Evolutionary conservation across 2,888 invertebrate species (phyloP).

Genomic region (Platycheirus rosarum): DNA sequence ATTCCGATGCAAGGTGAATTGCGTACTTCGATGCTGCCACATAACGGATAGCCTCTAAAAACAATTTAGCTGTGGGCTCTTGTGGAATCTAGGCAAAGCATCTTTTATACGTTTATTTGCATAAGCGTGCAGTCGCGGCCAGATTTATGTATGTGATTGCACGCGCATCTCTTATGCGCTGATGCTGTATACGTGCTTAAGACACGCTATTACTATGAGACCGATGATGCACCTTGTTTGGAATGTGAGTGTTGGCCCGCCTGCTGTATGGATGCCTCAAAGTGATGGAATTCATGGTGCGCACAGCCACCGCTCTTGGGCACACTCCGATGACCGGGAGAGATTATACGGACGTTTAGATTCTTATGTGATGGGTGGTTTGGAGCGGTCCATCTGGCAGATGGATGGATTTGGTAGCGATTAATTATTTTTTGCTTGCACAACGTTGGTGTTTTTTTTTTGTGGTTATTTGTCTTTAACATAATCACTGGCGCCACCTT

Average conservation of each 20-base stretch:
- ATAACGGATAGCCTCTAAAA: conserved; percentile 64
- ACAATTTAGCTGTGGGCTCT: conserved; percentile 57
- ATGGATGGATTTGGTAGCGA: conserved; percentile 32
- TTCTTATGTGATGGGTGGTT: conserved; percentile 31
- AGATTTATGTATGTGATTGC: conserved; percentile 63
- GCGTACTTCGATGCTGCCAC: conserved; percentile 36
- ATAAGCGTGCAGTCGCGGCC: conserved; percentile 55
- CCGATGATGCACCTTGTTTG: conserved; percentile 62
- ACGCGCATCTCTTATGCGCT: conserved; percentile 60
- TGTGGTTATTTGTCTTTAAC: conserved; percentile 53
- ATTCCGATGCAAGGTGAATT: conserved; percentile 49
- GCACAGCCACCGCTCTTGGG: conserved; percentile 1
- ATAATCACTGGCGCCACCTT: conserved; percentile 67
- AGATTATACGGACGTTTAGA: conserved; percentile 25
- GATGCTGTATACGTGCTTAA: conserved; percentile 41
- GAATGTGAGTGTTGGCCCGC: conserved; percentile 25
- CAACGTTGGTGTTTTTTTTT: conserved; percentile 44
- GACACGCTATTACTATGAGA: neutral
- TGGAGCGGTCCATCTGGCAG: conserved; percentile 15
- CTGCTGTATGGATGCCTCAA: conserved; percentile 17
- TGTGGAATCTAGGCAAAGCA: conserved; percentile 47
- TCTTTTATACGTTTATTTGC: conserved; percentile 45
- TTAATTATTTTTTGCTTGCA: conserved; percentile 68
- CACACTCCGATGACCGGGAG: conserved; percentile 38
- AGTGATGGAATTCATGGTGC: conserved; percentile 60